These are phyloP conservation scores for Acronicta psi DNA, from an alignment of 2,888 invertebrate genomes.

Conservation along the genomic window DNA sequence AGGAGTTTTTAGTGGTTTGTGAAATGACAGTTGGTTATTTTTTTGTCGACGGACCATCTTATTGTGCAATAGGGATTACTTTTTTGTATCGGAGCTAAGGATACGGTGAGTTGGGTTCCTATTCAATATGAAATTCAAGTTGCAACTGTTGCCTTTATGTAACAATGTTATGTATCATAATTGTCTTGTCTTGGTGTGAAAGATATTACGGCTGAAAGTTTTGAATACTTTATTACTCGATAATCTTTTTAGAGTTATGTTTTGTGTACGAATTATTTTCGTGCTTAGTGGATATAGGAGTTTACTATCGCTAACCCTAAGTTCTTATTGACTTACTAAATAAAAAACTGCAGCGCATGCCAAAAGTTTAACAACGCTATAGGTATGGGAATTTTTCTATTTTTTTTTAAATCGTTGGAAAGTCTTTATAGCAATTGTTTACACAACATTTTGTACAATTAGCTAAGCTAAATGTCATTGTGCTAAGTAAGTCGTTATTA, in stretches of 20 bases:
- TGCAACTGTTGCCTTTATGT: slow-evolving; percentile 60
- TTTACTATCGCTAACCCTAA: too few relatives aligned
- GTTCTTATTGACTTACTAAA: too few relatives aligned
- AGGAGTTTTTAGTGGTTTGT: slow-evolving; percentile 64
- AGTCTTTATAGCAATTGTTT: too few relatives aligned
- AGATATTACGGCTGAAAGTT: slow-evolving; percentile 7
- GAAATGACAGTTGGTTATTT: slow-evolving; percentile 74
- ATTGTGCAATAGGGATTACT: slow-evolving; percentile 83
- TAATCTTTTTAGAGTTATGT: not conserved
- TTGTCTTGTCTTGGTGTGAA: slow-evolving; percentile 32
- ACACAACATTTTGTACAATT: too few relatives aligned
- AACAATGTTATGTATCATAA: slow-evolving; percentile 29
- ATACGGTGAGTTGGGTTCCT: slow-evolving; percentile 77
- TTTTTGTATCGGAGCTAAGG: slow-evolving; percentile 70
- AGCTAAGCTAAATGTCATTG: not conserved
- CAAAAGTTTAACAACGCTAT: too few relatives aligned
- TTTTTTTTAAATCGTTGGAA: too few relatives aligned
- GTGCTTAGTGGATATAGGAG: too few relatives aligned
- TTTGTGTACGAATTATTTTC: not conserved
- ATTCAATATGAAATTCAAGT: slow-evolving; percentile 63
- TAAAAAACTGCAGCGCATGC: too few relatives aligned
- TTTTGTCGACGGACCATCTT: slow-evolving; percentile 66
- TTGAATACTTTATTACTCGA: not conserved
- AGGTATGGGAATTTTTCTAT: too few relatives aligned
- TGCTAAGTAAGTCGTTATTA: not conserved